Evolutionary conservation across 2,888 invertebrate species (phyloP).

Genomic region (Cordilura impudica): DNA sequence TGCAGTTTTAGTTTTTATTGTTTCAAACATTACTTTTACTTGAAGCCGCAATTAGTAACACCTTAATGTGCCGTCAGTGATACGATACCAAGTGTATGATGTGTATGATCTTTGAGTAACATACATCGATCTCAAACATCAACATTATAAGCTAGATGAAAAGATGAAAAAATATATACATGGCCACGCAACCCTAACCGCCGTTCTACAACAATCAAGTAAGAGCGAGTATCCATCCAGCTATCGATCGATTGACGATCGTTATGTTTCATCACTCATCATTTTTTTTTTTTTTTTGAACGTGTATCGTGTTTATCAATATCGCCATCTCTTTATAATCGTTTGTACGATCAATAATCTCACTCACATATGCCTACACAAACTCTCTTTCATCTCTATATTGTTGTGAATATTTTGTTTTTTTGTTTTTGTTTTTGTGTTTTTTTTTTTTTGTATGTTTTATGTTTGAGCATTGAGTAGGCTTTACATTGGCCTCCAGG

Average conservation of each 20-base stretch:
- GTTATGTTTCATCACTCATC: constrained; percentile 49
- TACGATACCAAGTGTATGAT: constrained; percentile 38
- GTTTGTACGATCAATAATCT: constrained; percentile 31
- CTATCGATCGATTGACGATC: constrained; percentile 47
- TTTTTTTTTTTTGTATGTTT: constrained; percentile 46
- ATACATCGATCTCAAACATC: constrained; percentile 47
- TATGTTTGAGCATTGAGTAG: constrained; percentile 64
- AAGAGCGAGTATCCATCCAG: neutral
- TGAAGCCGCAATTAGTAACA: constrained; percentile 76
- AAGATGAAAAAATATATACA: neutral
- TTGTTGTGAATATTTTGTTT: constrained; percentile 1
- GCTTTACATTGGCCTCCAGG: constrained; percentile 76
- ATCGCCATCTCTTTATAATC: constrained; percentile 45
- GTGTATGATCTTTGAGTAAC: neutral
- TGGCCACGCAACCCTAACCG: constrained; percentile 63
- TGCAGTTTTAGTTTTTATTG: constrained; percentile 48
- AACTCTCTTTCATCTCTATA: neutral
- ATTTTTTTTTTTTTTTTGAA: no score
- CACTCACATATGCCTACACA: constrained; percentile 17
- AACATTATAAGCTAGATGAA: neutral
- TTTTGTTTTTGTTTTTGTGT: constrained; percentile 23
- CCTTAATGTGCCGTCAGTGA: constrained; percentile 71
- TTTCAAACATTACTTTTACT: constrained; percentile 70
- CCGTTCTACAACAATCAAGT: neutral
- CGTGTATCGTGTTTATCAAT: constrained; percentile 41